phyloP scores from a whole-genome alignment of 2,888 invertebrate species.

The Aelia acuminata region DNA sequence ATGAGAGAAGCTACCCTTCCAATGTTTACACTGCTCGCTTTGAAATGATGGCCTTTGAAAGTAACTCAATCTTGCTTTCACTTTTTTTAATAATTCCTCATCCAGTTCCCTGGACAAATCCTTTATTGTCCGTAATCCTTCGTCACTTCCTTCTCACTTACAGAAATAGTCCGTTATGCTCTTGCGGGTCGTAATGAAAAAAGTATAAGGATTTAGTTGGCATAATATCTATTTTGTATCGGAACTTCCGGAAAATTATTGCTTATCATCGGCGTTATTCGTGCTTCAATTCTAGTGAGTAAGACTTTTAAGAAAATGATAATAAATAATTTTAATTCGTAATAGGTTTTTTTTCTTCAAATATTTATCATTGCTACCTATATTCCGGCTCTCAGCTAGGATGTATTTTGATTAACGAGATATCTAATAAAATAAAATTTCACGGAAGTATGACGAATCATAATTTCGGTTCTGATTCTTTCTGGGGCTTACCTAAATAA shows the following conservation, averaged over 20 bases:
- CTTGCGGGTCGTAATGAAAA: neutral
- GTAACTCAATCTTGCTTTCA: constrained; percentile 40
- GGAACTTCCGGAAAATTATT: neutral
- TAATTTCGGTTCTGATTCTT: too few species aligned
- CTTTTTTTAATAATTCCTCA: constrained; percentile 35
- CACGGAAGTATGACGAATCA: too few species aligned
- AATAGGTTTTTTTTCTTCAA: neutral
- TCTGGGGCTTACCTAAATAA: too few species aligned
- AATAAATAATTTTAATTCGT: neutral
- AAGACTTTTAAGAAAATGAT: neutral
- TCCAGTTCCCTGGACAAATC: neutral
- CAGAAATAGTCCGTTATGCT: neutral
- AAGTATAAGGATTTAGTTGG: neutral
- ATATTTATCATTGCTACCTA: too few species aligned
- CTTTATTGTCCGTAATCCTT: neutral
- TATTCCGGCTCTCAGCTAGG: too few species aligned
- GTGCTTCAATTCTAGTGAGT: neutral
- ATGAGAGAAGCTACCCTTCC: neutral
- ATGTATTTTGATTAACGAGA: too few species aligned
- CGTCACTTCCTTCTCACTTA: constrained; percentile 4
- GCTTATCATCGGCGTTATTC: neutral
- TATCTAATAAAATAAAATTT: too few species aligned
- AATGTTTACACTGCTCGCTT: constrained; percentile 8
- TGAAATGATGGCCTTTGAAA: constrained; percentile 26
- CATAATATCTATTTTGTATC: neutral